Evolutionary conservation across 2,113 vertebrate genomes (phyloP).

Genomic region (Lethenteron reissneri): DNA sequence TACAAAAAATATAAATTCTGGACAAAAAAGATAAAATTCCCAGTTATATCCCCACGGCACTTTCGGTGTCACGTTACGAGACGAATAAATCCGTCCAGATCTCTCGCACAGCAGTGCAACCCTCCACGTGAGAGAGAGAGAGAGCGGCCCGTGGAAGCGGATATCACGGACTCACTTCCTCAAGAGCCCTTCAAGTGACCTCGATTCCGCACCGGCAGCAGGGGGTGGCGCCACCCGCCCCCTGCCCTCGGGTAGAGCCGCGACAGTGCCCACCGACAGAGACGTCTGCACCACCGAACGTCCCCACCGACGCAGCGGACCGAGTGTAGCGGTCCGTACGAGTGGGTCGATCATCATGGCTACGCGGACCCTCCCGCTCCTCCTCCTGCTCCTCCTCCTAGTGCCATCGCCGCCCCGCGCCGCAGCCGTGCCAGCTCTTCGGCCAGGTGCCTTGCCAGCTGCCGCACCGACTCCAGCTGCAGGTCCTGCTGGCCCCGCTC

Average conservation of each 20-base stretch:
- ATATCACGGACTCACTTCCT: too few relatives aligned
- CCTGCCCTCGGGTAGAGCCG: not conserved
- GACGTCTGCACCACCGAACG: not conserved
- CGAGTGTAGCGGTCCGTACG: not conserved
- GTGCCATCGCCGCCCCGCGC: too few relatives aligned
- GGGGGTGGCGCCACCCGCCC: not conserved
- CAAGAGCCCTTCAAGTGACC: too few relatives aligned
- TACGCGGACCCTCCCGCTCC: not conserved
- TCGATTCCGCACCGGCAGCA: too few relatives aligned
- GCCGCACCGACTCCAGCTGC: constrained; percentile 40
- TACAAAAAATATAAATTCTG: too few relatives aligned
- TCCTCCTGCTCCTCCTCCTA: not conserved
- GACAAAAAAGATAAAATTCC: too few relatives aligned
- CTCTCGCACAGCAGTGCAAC: too few relatives aligned
- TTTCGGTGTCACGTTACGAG: too few relatives aligned
- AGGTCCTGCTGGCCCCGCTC: constrained; percentile 24
- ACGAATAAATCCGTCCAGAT: too few relatives aligned
- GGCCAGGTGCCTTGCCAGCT: constrained; percentile 39
- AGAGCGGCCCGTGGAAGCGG: too few relatives aligned
- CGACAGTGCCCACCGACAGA: not conserved
- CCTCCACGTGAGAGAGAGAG: too few relatives aligned
- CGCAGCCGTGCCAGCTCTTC: constrained; percentile 31
- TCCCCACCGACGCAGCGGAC: not conserved
- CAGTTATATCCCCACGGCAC: too few relatives aligned
- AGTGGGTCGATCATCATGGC: not conserved